Conservation (phyloP, 2,113 vertebrate species). For the Sphyrna mokarran region DNA sequence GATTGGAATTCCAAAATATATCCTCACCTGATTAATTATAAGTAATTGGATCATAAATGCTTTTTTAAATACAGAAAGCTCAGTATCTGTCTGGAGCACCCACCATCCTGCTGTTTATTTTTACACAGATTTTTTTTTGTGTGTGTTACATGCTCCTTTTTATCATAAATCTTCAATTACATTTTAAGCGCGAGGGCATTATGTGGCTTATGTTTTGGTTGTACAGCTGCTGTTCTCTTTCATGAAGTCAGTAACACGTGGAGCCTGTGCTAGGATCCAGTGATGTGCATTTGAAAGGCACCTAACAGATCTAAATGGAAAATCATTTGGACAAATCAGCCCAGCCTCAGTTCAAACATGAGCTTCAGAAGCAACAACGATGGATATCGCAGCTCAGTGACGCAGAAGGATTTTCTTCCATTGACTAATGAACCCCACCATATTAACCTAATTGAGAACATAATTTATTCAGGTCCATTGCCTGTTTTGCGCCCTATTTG, state of each 20-base stretch:
- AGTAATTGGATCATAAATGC: not conserved
- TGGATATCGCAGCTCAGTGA: not conserved
- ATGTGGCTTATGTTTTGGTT: not conserved
- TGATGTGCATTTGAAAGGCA: not conserved
- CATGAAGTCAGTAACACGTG: too few species aligned
- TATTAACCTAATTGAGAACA: not conserved
- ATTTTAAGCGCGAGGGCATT: not conserved
- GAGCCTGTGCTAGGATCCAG: not conserved
- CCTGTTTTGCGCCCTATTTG: not conserved
- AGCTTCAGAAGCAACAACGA: not conserved
- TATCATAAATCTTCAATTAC: not conserved
- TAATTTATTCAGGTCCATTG: not conserved
- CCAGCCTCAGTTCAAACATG: not conserved
- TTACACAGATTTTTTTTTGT: not conserved
- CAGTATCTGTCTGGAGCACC: not conserved
- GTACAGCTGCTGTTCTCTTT: not conserved
- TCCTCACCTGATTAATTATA: not conserved
- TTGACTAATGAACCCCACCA: not conserved
- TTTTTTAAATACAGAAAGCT: not conserved
- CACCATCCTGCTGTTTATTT: not conserved
- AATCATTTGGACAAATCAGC: not conserved
- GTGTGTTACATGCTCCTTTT: not conserved
- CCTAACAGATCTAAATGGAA: not conserved
- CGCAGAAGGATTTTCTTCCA: not conserved
- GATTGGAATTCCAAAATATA: not conserved